Conservation (phyloP, 2,113 vertebrate genomes). For the Gallinago jamesoni region DNA sequence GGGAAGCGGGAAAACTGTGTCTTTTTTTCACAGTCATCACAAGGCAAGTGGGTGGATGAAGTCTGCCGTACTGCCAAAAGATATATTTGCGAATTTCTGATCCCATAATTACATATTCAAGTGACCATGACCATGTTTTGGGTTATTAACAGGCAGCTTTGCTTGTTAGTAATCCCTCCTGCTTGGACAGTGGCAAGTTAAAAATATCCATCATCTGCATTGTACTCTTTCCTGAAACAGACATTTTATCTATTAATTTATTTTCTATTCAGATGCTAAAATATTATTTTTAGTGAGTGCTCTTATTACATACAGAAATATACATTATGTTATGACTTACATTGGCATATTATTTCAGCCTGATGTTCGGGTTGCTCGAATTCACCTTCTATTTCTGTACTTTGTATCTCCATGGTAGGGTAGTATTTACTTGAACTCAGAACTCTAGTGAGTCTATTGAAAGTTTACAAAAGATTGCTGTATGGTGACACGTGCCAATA, state of each 20-base stretch:
- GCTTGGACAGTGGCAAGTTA: neutral
- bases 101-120: constrained; percentile 73
- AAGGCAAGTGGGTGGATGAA: constrained; percentile 93
- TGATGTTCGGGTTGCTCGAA: neutral
- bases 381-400: neutral
- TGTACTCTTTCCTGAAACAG: neutral
- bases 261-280: constrained; percentile 29
- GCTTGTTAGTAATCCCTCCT: neutral
- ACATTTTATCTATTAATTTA: constrained; percentile 42
- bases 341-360: neutral
- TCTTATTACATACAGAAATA: neutral
- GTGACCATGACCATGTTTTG: neutral
- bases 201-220: neutral
- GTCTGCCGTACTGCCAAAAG: constrained; percentile 89
- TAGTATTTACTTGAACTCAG: neutral
- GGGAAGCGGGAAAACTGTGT: constrained; percentile 92
- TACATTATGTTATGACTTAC: neutral
- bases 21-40: constrained; percentile 82
- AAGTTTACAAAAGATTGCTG: neutral
- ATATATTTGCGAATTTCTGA: constrained; percentile 94
- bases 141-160: neutral
- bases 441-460: neutral
- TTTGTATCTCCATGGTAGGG: neutral
- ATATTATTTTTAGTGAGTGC: neutral
- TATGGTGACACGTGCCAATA: neutral